Evolutionary conservation across 1,140 invertebrate genomes (phyloP), one percentile per base, ranked within the genome.

Genomic region (Gryllus bimaculatus): DNA sequence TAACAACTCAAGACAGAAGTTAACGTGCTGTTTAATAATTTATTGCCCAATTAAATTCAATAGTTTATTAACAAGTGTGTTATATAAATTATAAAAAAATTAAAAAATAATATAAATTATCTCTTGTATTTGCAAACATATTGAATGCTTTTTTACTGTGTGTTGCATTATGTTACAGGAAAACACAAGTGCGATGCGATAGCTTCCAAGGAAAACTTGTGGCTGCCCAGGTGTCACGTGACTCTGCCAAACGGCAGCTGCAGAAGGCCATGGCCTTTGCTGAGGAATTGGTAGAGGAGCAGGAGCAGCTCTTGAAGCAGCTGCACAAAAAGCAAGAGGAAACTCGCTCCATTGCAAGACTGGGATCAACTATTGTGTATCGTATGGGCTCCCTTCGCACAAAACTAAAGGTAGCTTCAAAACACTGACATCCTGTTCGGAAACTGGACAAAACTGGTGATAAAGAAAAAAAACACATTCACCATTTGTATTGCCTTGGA

Each of bases 201-300:
- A 83, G 86, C 79, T 79, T 88, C 18, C 87, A 88, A 81, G 87
- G 85, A 80, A 81, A 81, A 18, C 74, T 87, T 74, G 85, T 85
- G 73, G 86, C 88, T 7, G 84, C 87, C 26, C 86, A 89, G 83
- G 83, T 88, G 48, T 89, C 88, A 18, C 84, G 87, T 77, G 88
- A 89, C 79, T 88, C 88, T 6, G 86, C 88, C 8, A 87, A 88
- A 73, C 86, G 87, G 78, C 89, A 90, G 81, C 83, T 90, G 48
- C 86, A 84, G n/a, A 89, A 90, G 82, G 88, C 87, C 2, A 88
- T 89, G 82, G 83, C 82, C 21, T 89, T 89, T 82, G 88, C 89
- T 47, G 85, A 89, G 81, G 86, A 89, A 81, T 83, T 90, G n/a
- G 86, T 90, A 4, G 81, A 80, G 4, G 88, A 90, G 80, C 89